Conservation (phyloP, 2,888 invertebrate genomes). For the Sisyra nigra region DNA sequence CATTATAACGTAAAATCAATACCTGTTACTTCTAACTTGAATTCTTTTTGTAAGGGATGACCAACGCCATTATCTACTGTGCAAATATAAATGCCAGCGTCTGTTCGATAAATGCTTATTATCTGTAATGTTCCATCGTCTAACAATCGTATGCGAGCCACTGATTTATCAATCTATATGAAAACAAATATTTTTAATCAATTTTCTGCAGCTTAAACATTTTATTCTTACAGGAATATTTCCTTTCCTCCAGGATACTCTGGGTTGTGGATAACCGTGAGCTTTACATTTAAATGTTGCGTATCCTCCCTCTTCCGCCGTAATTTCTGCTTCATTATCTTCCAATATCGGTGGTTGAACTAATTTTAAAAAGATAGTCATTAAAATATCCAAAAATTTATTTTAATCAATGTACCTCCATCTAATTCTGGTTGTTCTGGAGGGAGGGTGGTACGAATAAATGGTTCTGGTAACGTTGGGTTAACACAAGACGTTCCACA, state of each 20-base stretch:
- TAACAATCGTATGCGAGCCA: constrained; percentile 53
- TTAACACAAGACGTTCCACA: constrained; percentile 58
- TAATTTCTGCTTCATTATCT: constrained; percentile 38
- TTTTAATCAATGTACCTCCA: constrained; percentile 16
- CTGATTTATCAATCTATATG: constrained; percentile 52
- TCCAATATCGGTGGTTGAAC: constrained; percentile 24
- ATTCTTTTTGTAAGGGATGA: constrained; percentile 46
- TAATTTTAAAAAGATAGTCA: constrained; percentile 10
- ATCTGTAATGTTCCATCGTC: constrained; percentile 69
- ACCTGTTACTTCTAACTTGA: constrained; percentile 61
- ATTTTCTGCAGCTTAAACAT: neutral
- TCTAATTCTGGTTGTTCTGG: constrained; percentile 17
- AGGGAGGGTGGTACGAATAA: constrained; percentile 24
- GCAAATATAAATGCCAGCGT: constrained; percentile 76
- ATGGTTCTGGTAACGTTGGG: constrained; percentile 28
- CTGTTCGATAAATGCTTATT: constrained; percentile 59
- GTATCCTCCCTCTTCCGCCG: constrained; percentile 52
- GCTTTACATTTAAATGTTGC: constrained; percentile 61
- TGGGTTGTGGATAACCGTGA: constrained; percentile 60
- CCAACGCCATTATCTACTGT: constrained; percentile 67
- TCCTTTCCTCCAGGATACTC: constrained; percentile 60
- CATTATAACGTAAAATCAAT: constrained; percentile 14
- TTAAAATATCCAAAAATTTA: no score
- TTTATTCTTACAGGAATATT: constrained; percentile 42
- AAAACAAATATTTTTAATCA: neutral